These are phyloP conservation scores for Cheilosia grossa DNA, from an alignment of 2,888 invertebrate genomes.

Conservation along the genomic window DNA sequence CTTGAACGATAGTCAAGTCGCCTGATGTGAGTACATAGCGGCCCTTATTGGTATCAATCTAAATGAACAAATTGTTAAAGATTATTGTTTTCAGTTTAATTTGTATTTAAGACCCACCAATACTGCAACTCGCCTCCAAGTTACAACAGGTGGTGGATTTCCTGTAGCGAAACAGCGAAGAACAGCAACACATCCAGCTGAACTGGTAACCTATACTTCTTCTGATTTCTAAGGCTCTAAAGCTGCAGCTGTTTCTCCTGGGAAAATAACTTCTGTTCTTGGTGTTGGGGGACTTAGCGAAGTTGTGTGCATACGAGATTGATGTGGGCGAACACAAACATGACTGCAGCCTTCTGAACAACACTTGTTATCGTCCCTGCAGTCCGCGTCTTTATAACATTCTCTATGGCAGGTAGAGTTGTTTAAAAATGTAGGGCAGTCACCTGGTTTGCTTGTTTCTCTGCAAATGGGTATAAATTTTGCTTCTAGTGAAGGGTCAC, in stretches of 20 bases:
- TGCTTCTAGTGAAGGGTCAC: conserved; percentile 75
- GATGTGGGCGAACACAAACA: conserved; percentile 86
- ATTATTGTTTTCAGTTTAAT: neutral
- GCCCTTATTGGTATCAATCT: conserved; percentile 90
- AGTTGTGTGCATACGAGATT: conserved; percentile 81
- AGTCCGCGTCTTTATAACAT: conserved; percentile 92
- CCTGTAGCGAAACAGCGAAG: conserved; percentile 90
- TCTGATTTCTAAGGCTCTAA: conserved; percentile 84
- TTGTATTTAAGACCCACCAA: conserved; percentile 84
- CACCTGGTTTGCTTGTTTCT: conserved; percentile 86
- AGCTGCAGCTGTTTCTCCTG: conserved; percentile 78
- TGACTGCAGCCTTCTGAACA: conserved; percentile 91
- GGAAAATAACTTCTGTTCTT: conserved; percentile 78
- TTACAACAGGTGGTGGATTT: conserved; percentile 90
- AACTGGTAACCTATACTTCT: conserved; percentile 86
- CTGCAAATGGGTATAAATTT: conserved; percentile 81
- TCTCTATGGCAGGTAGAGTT: conserved; percentile 87
- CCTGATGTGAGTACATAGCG: conserved; percentile 90
- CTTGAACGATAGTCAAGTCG: conserved; percentile 91
- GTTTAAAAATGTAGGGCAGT: conserved; percentile 85
- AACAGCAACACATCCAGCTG: conserved; percentile 90
- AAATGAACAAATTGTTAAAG: conserved; percentile 44
- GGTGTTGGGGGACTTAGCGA: conserved; percentile 83
- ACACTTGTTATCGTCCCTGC: conserved; percentile 91
- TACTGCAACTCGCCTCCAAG: conserved; percentile 90